Evolutionary conservation across 2,888 invertebrate genomes (phyloP), one percentile per base, ranked within the genome.

Genomic region (Phlogophora meticulosa): DNA sequence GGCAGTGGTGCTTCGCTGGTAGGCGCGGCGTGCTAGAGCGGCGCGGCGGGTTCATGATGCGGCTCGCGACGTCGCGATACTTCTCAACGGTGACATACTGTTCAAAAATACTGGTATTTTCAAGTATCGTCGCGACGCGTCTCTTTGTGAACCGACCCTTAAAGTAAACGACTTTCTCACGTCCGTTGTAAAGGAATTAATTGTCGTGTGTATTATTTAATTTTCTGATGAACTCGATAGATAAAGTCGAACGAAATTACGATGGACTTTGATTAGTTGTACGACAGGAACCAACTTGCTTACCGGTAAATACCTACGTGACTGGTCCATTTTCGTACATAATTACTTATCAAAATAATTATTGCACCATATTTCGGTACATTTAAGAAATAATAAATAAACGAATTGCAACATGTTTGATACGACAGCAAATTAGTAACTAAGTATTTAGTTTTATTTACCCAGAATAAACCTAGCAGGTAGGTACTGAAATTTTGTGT

Each of bases 151-250:
- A n/a, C n/a, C n/a, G n/a, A n/a, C n/a, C n/a, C n/a, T n/a, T n/a
- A n/a, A n/a, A 76, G 65, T 34, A 48, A 68, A 68, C 62, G 49
- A 55, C 72, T 78, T 80, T 78, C 80, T 65, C 58, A 79, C 76
- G 71, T 56, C 49, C 22, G 2, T 20, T 22, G 32, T 49, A 15
- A 38, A 40, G 24, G 13, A 51, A 62, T 61, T 59, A 65, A 74
- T 62, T 75, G 58, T 42, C 53, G 57, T 17, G 42, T 40, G 20
- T 53, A 42, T 51, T 58, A 57, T 57, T 70, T 57, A 45, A 48
- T 52, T 42, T 69, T 11, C 20, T 53, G 34, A 70, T 70, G 71
- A 40, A 76, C 53, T 49, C 1, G 1, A 42, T 68, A 36, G 69
- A 49, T 53, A 40, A 24, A n/a, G 28, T 17, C 15, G n/a, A 42